A percentile compares a stretch with the other conserved stretches of the same genome.
Conservation (phyloP, 2,888 invertebrate species). For the Macrosiphum euphorbiae region DNA sequence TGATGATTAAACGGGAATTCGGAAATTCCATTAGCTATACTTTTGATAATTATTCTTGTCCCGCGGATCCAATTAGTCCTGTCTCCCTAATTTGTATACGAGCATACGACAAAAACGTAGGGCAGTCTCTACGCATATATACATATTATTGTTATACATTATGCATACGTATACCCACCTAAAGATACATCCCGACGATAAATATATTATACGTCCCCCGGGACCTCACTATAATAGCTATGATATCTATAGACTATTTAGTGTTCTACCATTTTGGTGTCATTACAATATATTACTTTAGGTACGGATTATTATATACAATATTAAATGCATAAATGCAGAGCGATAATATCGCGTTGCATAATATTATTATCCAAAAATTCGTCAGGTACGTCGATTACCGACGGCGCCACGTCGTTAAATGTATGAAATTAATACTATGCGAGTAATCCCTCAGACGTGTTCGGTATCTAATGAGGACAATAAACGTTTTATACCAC, state of each 20-base stretch:
- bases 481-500: not conserved
- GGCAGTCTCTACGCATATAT: not conserved
- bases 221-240: not conserved
- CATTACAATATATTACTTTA: not conserved
- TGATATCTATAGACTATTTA: not conserved
- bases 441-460: not conserved
- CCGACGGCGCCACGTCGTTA: not conserved
- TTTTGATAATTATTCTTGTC: slow-evolving; percentile 26
- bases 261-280: not conserved
- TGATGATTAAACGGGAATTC: not conserved
- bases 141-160: not conserved
- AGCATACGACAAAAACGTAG: not conserved
- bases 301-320: not conserved
- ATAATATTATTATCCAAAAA: not conserved
- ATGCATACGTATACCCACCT: not conserved
- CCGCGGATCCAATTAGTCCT: not conserved
- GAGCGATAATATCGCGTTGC: not conserved
- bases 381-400: not conserved
- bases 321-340: not conserved
- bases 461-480: not conserved
- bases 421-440: not conserved
- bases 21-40: slow-evolving; percentile 6
- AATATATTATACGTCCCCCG: not conserved
- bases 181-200: not conserved
- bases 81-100: not conserved